Conservation (phyloP, 2,113 vertebrate genomes). For the Tragulus kanchil region DNA sequence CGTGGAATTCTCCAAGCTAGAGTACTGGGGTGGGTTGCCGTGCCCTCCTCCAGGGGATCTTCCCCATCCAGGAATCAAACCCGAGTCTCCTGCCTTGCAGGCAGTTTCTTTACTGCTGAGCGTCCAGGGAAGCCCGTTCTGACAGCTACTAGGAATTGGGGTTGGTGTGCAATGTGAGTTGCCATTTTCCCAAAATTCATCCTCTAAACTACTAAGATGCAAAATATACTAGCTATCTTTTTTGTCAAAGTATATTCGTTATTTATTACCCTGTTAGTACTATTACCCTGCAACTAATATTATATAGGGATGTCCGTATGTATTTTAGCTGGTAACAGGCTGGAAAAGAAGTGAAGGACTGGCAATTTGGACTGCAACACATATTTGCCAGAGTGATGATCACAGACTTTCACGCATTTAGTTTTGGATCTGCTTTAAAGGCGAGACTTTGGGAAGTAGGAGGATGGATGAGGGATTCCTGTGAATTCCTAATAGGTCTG, state of each 20-base stretch:
- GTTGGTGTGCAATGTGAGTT: neutral
- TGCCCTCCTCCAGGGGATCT: no score
- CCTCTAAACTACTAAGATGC: neutral
- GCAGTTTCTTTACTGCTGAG: no score
- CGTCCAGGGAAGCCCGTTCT: no score
- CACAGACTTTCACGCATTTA: neutral
- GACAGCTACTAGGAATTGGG: neutral
- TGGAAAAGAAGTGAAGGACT: constrained; percentile 37
- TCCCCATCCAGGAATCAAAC: no score
- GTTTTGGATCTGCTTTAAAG: neutral
- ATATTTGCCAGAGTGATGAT: neutral
- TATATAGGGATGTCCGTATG: neutral
- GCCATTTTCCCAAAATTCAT: neutral
- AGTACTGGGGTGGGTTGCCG: no score
- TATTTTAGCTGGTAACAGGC: constrained; percentile 66
- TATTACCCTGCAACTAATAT: no score
- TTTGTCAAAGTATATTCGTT: no score
- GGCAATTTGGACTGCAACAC: neutral
- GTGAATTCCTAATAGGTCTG: neutral
- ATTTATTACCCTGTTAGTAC: constrained; percentile 31
- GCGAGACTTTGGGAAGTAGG: neutral
- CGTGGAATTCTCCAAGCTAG: no score
- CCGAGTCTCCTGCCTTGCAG: no score
- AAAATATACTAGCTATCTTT: no score
- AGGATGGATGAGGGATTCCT: neutral